A percentile compares a stretch with the other conserved stretches of the same genome.
phyloP scores from a whole-genome alignment of 2,113 vertebrate genomes.

The Callipepla squamata region DNA sequence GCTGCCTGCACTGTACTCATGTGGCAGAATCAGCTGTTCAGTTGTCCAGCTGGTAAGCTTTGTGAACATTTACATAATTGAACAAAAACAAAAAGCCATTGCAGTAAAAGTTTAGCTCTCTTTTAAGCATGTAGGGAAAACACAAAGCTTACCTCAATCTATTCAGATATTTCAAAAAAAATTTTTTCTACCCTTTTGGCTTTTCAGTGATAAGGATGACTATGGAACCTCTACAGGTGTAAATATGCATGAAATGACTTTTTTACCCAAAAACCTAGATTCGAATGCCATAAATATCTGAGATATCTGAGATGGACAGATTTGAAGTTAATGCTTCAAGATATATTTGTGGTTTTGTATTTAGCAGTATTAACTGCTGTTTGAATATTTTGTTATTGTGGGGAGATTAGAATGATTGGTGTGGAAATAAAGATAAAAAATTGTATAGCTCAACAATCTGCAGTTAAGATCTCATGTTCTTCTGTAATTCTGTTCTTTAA shows the following conservation, averaged over 20 bases:
- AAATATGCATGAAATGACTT: not conserved
- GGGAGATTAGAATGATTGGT: not conserved
- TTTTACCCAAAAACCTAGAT: not conserved
- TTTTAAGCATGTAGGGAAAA: not conserved
- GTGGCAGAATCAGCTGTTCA: not conserved
- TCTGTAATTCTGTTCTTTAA: not conserved
- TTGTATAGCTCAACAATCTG: not conserved
- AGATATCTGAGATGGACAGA: not conserved
- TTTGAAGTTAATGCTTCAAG: not conserved
- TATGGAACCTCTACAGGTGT: not conserved
- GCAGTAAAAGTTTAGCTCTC: not conserved
- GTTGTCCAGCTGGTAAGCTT: not conserved
- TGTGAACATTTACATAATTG: not conserved
- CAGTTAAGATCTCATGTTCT: not conserved
- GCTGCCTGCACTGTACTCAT: not conserved
- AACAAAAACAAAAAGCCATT: not conserved
- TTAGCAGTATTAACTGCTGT: not conserved
- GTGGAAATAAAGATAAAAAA: not conserved
- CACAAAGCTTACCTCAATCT: not conserved
- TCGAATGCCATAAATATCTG: not conserved
- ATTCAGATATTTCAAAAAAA: not conserved
- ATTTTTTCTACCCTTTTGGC: fast-evolving
- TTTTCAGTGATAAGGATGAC: not conserved
- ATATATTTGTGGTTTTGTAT: not conserved
- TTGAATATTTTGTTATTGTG: not conserved